Base-by-base conservation (phyloP, 2,113 vertebrate species). In the Potamarius usumacintae region DNA sequence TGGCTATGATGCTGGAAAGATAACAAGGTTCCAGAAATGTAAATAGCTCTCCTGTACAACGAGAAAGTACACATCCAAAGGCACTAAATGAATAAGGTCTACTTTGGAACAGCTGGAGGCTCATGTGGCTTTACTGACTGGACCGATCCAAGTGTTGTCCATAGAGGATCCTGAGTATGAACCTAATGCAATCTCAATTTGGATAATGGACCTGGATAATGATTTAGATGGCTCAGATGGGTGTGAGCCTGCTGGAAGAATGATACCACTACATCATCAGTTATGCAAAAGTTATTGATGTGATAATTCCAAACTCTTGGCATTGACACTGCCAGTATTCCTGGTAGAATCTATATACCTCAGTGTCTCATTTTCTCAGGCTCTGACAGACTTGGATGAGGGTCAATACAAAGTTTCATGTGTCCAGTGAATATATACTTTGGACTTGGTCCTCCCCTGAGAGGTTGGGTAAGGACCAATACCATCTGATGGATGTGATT, bases 381-480 rank as follows among this genome's bases (percentile, higher is more conserved):
- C 57, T 62, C 30, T 42, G 55, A 62, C 57, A 62, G 57, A 82
- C 2, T 62, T 82, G 57, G 57, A 58, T 42, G n/a, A 22, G 20
- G 57, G 17, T 42, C 79, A 82, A 7, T 42, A 62, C 20, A 58
- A 81, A 34, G 55, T 58, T 81, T 81, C 76, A 81, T 60, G 57
- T 62, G 57, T 60, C 79, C 79, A 62, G 30, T 62, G 57, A 62
- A 62, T 48, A 82, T 82, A 82, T 82, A 82, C 79, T 62, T 42
- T 62, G 79, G 57, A 62, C 27, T 80, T 78, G 76, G 74, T 30
- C 77, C 53, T 81, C 79, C 79, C 30, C 18, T 42, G 57, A 14
- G 20, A 62, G n/a, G 3, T 62, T 12, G 55, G 30, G 79, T 12
- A 42, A 12, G 10, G 57, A 60, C 55, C 79, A 42, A 62, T 12